A percentile compares a stretch with the other conserved stretches of the same genome.
Conservation (phyloP, 2,888 invertebrate genomes). For the Spodoptera littoralis region DNA sequence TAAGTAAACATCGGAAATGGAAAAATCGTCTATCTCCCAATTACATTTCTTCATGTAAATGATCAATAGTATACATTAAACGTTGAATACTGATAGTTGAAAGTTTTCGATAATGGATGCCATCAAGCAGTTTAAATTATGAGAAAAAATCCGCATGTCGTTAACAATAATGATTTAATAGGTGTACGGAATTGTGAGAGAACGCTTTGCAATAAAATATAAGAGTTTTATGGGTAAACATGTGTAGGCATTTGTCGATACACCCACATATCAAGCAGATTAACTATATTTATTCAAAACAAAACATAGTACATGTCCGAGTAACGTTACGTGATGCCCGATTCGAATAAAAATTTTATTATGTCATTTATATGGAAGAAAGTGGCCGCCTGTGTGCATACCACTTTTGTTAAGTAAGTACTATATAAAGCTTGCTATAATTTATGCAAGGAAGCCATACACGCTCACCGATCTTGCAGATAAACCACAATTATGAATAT, state of each 20-base stretch:
- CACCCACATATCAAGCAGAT: slow-evolving; percentile 39
- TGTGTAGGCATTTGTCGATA: slow-evolving; percentile 20
- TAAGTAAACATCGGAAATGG: too few species aligned
- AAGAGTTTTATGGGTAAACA: slow-evolving; percentile 24
- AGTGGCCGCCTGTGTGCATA: slow-evolving; percentile 32
- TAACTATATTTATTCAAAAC: slow-evolving; percentile 57
- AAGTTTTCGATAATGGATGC: too few species aligned
- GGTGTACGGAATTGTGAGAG: slow-evolving; percentile 36
- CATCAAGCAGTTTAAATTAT: too few species aligned
- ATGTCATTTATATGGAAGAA: slow-evolving; percentile 58
- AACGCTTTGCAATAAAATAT: slow-evolving; percentile 38
- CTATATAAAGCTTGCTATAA: slow-evolving; percentile 7
- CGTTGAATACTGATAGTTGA: too few species aligned
- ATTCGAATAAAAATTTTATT: slow-evolving; percentile 50
- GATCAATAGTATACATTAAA: too few species aligned
- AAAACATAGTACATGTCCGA: slow-evolving; percentile 44
- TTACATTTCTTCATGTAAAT: too few species aligned
- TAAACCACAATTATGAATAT: not conserved
- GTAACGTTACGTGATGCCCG: slow-evolving; percentile 57
- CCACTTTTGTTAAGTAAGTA: slow-evolving; percentile 24
- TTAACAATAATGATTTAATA: slow-evolving; percentile 51
- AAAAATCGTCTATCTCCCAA: too few species aligned
- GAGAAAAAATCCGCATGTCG: not conserved
- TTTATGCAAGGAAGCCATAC: slow-evolving; percentile 8
- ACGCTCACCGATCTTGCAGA: slow-evolving; percentile 1